Conservation (phyloP, 2,113 vertebrate species). For the Passer domesticus region DNA sequence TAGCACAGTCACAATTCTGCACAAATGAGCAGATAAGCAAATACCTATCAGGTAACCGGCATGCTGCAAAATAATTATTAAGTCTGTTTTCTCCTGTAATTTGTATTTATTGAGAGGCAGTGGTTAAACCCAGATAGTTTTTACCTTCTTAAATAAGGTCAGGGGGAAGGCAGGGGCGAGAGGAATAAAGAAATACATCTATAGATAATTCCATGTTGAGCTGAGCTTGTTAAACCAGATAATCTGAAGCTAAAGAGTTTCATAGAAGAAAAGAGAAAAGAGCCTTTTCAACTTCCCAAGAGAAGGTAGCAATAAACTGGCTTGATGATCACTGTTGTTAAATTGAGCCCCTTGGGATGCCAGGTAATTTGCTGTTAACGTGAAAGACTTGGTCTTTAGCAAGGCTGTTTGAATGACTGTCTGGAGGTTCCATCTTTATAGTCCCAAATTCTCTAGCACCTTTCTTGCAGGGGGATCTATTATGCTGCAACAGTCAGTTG, state of each 20-base stretch:
- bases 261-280: conserved; percentile 1
- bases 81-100: neutral
- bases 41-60: neutral
- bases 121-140: neutral
- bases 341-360: conserved; percentile 12
- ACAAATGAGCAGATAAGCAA: neutral
- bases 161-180: neutral
- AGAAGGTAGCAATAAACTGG: conserved; percentile 40
- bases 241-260: conserved; percentile 44
- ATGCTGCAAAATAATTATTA: neutral
- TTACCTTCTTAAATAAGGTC: neutral
- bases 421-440: conserved; percentile 38
- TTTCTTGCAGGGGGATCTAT: conserved; percentile 32
- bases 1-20: neutral
- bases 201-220: conserved; percentile 35
- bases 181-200: conserved; percentile 6
- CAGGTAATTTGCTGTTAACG: neutral
- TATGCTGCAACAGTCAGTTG: conserved; percentile 34
- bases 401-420: conserved; percentile 36
- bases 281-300: conserved; percentile 35
- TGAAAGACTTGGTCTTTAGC: conserved; percentile 26
- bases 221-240: conserved; percentile 50
- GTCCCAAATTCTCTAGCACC: conserved; percentile 11
- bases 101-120: neutral
- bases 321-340: conserved; percentile 56